Conservation (phyloP, 92 coral and sea anemone genomes). For the Bergia puertoricense region DNA sequence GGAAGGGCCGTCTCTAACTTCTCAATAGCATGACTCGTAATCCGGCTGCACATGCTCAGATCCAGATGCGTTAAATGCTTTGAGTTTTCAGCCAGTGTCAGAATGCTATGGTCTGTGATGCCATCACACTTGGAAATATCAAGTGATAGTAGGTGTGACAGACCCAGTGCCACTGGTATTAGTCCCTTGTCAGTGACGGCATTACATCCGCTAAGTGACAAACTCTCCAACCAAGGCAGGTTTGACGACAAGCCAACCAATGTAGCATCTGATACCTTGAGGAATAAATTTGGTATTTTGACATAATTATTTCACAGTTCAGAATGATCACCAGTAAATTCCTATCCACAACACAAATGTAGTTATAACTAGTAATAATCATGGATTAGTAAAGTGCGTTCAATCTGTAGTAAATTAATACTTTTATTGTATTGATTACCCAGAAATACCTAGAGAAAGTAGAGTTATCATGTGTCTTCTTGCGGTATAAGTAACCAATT, state of each 20-base stretch:
- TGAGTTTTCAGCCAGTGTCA: constrained; percentile 63
- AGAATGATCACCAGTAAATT: not conserved
- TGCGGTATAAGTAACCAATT: too few relatives aligned
- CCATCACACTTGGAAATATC: constrained; percentile 84
- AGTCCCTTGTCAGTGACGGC: constrained; percentile 69
- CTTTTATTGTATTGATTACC: too few relatives aligned
- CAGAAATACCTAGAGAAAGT: too few relatives aligned
- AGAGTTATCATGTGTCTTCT: too few relatives aligned
- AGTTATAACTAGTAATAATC: too few relatives aligned
- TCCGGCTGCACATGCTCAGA: constrained; percentile 86
- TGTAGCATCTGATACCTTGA: constrained; percentile 71
- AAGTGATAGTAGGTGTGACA: constrained; percentile 59
- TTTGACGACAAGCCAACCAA: constrained; percentile 56
- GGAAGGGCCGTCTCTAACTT: constrained; percentile 69
- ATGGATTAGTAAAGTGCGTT: too few relatives aligned
- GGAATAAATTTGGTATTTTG: not conserved
- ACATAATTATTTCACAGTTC: not conserved
- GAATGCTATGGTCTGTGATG: constrained; percentile 64
- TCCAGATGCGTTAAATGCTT: constrained; percentile 69
- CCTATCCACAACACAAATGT: not conserved
- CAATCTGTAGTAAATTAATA: too few relatives aligned
- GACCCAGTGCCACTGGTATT: constrained; percentile 60
- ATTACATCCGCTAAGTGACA: constrained; percentile 75
- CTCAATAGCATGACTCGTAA: constrained; percentile 68
- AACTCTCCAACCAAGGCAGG: constrained; percentile 55